These are phyloP conservation scores for Mesoclemmys tuberculata DNA, from an alignment of 2,113 vertebrate genomes.

Conservation along the genomic window DNA sequence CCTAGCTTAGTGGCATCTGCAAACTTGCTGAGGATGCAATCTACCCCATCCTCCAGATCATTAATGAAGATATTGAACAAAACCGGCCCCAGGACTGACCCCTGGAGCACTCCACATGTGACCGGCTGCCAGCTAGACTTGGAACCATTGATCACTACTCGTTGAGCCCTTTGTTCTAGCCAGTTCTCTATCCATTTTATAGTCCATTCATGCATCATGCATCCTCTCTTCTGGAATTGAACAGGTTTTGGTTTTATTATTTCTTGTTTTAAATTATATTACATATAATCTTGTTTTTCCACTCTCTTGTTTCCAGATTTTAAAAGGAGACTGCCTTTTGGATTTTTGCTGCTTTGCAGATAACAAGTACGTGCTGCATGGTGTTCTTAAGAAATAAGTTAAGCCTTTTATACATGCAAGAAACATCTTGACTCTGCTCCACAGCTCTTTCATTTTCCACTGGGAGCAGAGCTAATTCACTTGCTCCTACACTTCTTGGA, in stretches of 20 bases:
- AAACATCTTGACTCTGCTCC: not conserved
- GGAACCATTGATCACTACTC: no score
- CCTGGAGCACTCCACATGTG: no score
- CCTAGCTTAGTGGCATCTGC: no score
- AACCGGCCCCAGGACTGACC: no score
- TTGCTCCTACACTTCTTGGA: not conserved
- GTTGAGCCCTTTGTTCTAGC: no score
- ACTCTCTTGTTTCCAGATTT: constrained; percentile 81
- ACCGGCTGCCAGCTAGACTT: no score
- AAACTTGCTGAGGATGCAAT: no score
- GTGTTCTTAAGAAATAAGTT: not conserved
- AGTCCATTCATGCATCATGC: no score
- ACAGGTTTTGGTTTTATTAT: not conserved
- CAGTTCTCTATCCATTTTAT: no score
- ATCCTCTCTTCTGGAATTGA: not conserved
- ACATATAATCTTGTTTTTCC: constrained; percentile 5
- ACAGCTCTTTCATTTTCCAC: not conserved
- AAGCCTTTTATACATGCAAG: not conserved
- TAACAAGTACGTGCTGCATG: constrained; percentile 87
- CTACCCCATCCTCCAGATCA: no score
- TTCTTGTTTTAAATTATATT: not conserved
- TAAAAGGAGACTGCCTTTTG: constrained; percentile 91
- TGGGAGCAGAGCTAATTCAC: rapidly evolving
- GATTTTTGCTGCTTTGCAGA: constrained; percentile 92
- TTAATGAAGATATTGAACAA: no score